phyloP scores from a whole-genome alignment of 2,888 invertebrate species.

The Maniola hyperantus region DNA sequence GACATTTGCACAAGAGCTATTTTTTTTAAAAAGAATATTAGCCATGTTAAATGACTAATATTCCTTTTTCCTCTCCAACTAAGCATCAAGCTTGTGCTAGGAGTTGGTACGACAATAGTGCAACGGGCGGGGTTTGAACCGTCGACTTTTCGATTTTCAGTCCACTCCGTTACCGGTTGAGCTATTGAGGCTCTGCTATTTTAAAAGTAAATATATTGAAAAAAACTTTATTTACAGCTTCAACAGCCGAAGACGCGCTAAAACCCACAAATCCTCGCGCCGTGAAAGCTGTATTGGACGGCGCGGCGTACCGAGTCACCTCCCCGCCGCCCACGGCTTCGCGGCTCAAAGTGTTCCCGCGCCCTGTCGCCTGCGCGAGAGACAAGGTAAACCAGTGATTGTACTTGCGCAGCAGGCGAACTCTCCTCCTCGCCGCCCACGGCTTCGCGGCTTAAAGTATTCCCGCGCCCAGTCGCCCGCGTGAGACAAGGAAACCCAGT shows the following conservation, averaged over 20 bases:
- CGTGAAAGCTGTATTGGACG: conserved; percentile 85
- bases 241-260: conserved; percentile 79
- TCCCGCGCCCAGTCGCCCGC: conserved; percentile 66
- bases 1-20: no score
- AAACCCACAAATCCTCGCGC: conserved; percentile 88
- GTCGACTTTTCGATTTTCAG: no score
- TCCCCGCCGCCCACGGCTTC: conserved; percentile 49
- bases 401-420: conserved; percentile 79
- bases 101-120: no score
- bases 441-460: conserved; percentile 32
- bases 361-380: conserved; percentile 63
- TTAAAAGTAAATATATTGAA: no score
- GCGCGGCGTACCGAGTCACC: conserved; percentile 59
- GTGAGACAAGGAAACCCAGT: conserved; percentile 16
- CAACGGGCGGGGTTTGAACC: no score
- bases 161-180: no score
- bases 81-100: no score
- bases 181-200: no score
- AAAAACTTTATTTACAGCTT: conserved; percentile 43
- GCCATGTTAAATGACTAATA: no score
- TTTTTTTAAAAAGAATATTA: no score
- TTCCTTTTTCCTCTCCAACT: no score
- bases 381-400: conserved; percentile 6
- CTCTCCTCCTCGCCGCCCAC: conserved; percentile 51
- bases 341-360: conserved; percentile 38